Evolutionary conservation across 2,888 invertebrate genomes (phyloP), one percentile per base, ranked within the genome.

Genomic region (Callinectes sapidus): DNA sequence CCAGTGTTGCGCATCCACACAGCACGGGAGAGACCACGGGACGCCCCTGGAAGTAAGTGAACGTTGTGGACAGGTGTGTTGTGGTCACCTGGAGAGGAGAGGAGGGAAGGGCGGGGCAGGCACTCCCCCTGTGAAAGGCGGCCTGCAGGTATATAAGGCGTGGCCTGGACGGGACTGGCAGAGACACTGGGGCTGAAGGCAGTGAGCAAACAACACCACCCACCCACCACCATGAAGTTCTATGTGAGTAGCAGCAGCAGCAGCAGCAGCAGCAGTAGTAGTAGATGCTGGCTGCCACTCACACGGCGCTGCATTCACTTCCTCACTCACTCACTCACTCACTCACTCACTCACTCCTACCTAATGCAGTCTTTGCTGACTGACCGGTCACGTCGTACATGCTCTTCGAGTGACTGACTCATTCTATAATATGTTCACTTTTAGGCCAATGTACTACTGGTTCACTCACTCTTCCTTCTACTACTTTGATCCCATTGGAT

Each of bases 61-160:
- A 61, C 61, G 5, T 23, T 5, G 61, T 2, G 23, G 18, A 61
- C 61, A 61, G 18, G 61, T 61, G 23, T 61, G 61, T 61, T 61
- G 61, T 61, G 61, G 61, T 61, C 61, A 61, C 61, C 0, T 23
- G 23, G 61, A 61, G 61, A 5, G 23, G 61, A 16, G 23, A 23
- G 61, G 6, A 61, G 23, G 23, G 61, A 2, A 2, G 61, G 61
- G 61, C 61, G 23, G n/a, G n/a, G n/a, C n/a, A n/a, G n/a, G n/a
- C n/a, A n/a, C n/a, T n/a, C n/a, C 61, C 23, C 61, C 61, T 23
- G 23, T 61, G 61, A 61, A 61, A 23, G 61, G 5, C 61, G 23
- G 61, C 61, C 61, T 61, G 61, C 61, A 61, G 61, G 61, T 61
- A 61, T 61, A 61, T 61, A 61, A 61, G 61, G 61, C 61, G 61